Percentiles rank a stretch among this genome's conserved stretches.
Conservation (phyloP, 2,888 invertebrate genomes). For the Marronus borbonicus region DNA sequence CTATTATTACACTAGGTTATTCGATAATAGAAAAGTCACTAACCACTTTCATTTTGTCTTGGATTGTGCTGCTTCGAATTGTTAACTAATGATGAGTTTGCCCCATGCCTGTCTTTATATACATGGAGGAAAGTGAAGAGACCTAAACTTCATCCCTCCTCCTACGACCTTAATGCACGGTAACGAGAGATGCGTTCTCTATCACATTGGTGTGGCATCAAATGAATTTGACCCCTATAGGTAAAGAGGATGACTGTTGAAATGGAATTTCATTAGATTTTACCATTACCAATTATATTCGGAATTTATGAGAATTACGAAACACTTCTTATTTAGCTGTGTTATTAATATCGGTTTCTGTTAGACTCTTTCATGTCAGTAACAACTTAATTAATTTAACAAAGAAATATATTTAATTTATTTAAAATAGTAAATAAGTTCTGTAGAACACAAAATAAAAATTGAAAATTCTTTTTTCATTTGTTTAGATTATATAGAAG, state of each 20-base stretch:
- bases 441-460: no score
- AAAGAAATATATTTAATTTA: no score
- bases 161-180: conserved; percentile 34
- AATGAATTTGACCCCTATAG: conserved; percentile 20
- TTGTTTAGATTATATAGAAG: no score
- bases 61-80: conserved; percentile 49
- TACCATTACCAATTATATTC: conserved; percentile 6
- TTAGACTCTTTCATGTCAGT: no score
- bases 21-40: conserved; percentile 33
- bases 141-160: conserved; percentile 29
- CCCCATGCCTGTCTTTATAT: conserved; percentile 27
- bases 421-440: no score
- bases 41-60: conserved; percentile 54
- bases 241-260: neutral
- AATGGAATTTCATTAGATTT: conserved; percentile 12
- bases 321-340: neutral
- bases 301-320: conserved; percentile 4
- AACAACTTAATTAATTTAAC: no score
- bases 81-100: conserved; percentile 38
- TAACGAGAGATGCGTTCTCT: conserved; percentile 24
- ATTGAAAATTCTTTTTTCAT: no score
- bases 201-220: conserved; percentile 16
- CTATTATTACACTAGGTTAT: conserved; percentile 11
- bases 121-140: conserved; percentile 44
- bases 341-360: no score